A percentile compares a stretch with the other conserved stretches of the same genome.
These are phyloP conservation scores for Eueides isabella DNA, from an alignment of 1,140 invertebrate genomes.

Conservation along the genomic window DNA sequence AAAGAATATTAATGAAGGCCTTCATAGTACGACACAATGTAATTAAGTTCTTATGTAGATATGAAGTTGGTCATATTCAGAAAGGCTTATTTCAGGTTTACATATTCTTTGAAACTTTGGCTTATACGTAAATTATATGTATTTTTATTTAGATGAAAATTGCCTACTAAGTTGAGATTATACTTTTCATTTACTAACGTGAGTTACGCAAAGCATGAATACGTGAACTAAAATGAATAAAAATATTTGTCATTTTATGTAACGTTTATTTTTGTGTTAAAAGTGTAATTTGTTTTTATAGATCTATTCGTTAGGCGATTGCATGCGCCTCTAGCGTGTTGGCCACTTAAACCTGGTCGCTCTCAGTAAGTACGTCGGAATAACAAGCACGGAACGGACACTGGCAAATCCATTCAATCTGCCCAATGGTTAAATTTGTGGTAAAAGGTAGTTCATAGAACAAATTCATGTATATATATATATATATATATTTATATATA, in stretches of 20 bases:
- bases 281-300: neutral
- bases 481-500: too few relatives aligned
- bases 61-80: neutral
- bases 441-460: neutral
- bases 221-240: neutral
- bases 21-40: slow-evolving; percentile 16
- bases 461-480: neutral
- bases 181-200: neutral
- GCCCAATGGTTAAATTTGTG: neutral
- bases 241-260: neutral
- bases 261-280: neutral
- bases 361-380: neutral
- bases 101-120: neutral
- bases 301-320: neutral
- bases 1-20: slow-evolving; percentile 31
- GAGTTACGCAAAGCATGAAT: neutral
- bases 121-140: neutral
- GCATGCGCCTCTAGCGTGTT: neutral
- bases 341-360: slow-evolving; percentile 1
- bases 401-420: slow-evolving; percentile 9
- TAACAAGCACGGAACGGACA: neutral
- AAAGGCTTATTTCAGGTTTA: neutral
- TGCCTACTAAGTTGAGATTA: neutral
- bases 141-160: neutral
- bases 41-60: slow-evolving; percentile 11